Conservation (phyloP, 2,113 vertebrate species). For the Macquaria australasica region DNA sequence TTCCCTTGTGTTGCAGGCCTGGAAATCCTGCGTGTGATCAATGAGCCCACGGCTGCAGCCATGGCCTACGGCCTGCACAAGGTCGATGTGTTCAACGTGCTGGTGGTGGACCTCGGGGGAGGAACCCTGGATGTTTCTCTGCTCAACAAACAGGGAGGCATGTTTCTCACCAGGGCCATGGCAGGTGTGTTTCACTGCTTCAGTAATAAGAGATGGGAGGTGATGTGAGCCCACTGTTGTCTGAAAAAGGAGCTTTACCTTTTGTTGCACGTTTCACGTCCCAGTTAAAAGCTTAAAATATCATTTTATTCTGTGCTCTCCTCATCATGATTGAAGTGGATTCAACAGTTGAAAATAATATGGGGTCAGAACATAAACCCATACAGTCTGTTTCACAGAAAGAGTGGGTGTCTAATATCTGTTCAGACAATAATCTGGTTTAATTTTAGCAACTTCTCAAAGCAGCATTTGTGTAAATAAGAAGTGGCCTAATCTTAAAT, state of each 20-base stretch:
- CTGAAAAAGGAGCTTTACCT: not conserved
- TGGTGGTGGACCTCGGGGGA: slow-evolving; percentile 97
- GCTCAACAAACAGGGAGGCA: slow-evolving; percentile 96
- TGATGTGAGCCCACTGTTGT: not conserved
- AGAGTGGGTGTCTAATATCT: not conserved
- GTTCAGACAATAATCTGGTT: not conserved
- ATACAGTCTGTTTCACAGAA: not conserved
- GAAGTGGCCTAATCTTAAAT: not conserved
- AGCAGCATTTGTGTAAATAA: not conserved
- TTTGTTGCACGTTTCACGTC: not conserved
- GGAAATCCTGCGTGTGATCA: slow-evolving; percentile 93
- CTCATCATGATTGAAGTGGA: not conserved
- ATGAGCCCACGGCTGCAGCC: slow-evolving; percentile 96
- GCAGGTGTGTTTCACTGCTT: slow-evolving; percentile 82
- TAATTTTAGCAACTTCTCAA: not conserved
- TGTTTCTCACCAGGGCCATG: slow-evolving; percentile 98
- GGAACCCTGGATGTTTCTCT: slow-evolving; percentile 97
- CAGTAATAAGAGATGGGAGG: not conserved
- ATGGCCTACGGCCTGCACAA: slow-evolving; percentile 99
- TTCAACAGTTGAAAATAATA: not conserved
- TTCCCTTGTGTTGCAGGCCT: slow-evolving; percentile 83
- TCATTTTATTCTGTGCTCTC: not conserved
- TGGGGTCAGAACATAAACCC: not conserved
- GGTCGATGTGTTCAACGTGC: slow-evolving; percentile 92
- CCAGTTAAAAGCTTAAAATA: not conserved